phyloP scores from a whole-genome alignment of 2,888 invertebrate species.

The Agriopis marginaria region DNA sequence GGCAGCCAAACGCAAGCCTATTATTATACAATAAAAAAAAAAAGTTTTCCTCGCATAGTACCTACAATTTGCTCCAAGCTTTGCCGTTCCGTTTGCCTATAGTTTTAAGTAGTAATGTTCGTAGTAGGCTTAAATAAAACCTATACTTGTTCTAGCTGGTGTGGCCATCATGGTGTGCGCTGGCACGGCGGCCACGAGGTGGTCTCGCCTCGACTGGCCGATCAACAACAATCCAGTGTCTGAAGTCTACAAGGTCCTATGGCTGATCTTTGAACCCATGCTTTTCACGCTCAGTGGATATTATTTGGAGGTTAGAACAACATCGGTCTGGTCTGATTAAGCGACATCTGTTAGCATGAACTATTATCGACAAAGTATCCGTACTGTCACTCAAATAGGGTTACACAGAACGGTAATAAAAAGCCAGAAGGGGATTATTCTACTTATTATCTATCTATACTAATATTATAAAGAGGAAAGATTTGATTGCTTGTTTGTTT shows the following conservation, averaged over 20 bases:
- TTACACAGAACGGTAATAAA: neutral
- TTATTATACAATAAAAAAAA: no score
- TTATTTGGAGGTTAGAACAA: constrained; percentile 69
- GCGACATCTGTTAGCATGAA: neutral
- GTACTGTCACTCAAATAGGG: neutral
- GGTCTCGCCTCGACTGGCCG: constrained; percentile 76
- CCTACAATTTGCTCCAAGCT: neutral
- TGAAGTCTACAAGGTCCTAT: constrained; percentile 74
- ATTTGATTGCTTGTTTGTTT: no score
- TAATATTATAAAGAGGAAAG: no score
- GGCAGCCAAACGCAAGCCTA: no score
- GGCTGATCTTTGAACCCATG: constrained; percentile 80
- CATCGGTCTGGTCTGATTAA: neutral
- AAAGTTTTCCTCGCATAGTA: neutral
- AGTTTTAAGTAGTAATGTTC: neutral
- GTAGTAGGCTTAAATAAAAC: neutral
- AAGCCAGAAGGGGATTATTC: neutral
- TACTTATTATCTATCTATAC: no score
- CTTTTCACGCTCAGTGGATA: constrained; percentile 80
- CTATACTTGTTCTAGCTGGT: constrained; percentile 62
- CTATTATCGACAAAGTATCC: neutral
- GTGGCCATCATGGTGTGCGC: constrained; percentile 83
- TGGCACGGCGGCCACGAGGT: constrained; percentile 76
- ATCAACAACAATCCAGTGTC: constrained; percentile 76
- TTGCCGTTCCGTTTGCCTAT: neutral